phyloP scores from a whole-genome alignment of 2,797 vertebrate species.

The Macropus fuliginosus region DNA sequence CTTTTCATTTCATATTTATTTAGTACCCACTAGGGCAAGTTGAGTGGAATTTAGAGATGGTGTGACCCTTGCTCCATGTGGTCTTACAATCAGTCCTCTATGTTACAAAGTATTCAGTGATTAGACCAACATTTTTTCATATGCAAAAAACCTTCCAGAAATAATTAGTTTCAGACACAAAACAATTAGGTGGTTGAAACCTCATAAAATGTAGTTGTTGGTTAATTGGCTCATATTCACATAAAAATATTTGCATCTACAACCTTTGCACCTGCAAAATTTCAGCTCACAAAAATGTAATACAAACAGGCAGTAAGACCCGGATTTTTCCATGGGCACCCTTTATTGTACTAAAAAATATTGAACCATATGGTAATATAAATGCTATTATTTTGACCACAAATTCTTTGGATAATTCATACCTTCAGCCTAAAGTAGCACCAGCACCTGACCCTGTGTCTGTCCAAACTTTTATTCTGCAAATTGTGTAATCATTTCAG shows the following conservation, averaged over 20 bases:
- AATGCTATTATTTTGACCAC: conserved; percentile 31
- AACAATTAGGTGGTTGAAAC: conserved; percentile 78
- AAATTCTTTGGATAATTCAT: conserved; percentile 54
- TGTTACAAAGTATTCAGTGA: conserved; percentile 64
- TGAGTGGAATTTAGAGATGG: conserved; percentile 58
- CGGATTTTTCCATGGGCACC: conserved; percentile 39
- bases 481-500: background rate
- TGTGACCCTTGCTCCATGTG: conserved; percentile 56
- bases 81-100: conserved; percentile 67
- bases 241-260: conserved; percentile 61
- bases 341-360: conserved; percentile 64
- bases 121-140: conserved; percentile 59
- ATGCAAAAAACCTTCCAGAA: conserved; percentile 74
- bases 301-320: conserved; percentile 48
- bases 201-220: conserved; percentile 74
- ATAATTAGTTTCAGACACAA: conserved; percentile 78
- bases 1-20: conserved; percentile 55
- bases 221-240: conserved; percentile 75
- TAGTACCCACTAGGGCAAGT: conserved; percentile 39
- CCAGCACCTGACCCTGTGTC: conserved; percentile 21
- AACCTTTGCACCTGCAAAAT: conserved; percentile 75
- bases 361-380: conserved; percentile 59
- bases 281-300: conserved; percentile 65
- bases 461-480: background rate
- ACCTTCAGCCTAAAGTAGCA: background rate